Conservation (phyloP, 2,797 vertebrate species). For the Trachurus trachurus region DNA sequence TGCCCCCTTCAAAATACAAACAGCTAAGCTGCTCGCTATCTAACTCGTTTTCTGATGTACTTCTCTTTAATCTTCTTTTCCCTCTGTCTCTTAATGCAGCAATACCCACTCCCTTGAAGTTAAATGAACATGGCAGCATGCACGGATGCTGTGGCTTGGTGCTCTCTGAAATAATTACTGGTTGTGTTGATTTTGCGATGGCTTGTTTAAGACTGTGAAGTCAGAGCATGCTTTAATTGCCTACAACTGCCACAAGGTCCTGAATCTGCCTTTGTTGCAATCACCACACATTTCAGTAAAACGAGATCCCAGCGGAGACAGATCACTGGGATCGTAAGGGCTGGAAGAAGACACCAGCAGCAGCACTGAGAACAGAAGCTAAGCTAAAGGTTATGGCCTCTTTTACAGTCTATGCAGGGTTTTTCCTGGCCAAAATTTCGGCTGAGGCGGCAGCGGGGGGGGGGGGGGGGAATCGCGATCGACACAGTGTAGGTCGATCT, state of each 20-base stretch:
- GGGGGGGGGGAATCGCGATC: too few relatives aligned
- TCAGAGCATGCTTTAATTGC: background rate
- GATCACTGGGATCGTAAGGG: background rate
- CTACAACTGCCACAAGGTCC: background rate
- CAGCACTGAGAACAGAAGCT: too few relatives aligned
- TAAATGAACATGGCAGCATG: constrained; percentile 6
- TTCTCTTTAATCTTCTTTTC: constrained; percentile 6
- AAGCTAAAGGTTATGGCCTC: too few relatives aligned
- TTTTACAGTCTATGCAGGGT: too few relatives aligned
- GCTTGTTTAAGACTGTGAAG: background rate
- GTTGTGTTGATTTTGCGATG: background rate
- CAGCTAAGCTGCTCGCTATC: constrained; percentile 27
- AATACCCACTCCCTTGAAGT: constrained; percentile 23
- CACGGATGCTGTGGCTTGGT: background rate
- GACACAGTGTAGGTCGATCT: too few relatives aligned
- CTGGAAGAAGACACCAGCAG: too few relatives aligned
- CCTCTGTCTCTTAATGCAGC: constrained; percentile 18
- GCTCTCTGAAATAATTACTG: background rate
- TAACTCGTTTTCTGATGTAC: constrained; percentile 11
- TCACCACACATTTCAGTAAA: background rate
- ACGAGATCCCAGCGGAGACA: background rate
- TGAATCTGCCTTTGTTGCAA: background rate
- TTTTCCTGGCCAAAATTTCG: too few relatives aligned
- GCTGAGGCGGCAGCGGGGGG: too few relatives aligned
- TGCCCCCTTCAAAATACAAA: constrained; percentile 23